Percentiles rank a stretch among this genome's conserved stretches.
These are phyloP conservation scores for Tetrao urogallus DNA, from an alignment of 2,113 vertebrate genomes.

Conservation along the genomic window DNA sequence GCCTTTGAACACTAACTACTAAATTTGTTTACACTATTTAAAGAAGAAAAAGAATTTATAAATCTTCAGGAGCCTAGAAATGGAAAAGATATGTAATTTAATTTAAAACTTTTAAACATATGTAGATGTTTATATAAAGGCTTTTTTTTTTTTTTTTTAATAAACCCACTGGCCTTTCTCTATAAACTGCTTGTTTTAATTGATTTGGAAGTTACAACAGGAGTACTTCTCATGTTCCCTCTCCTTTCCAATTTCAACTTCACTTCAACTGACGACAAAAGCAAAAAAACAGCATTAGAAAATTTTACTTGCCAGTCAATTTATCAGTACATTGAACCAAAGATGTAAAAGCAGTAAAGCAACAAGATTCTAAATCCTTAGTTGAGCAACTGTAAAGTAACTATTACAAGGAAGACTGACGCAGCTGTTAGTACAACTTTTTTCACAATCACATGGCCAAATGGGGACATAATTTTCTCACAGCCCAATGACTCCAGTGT, in stretches of 20 bases:
- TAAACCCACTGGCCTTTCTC: background rate
- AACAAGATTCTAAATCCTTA: background rate
- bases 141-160: background rate
- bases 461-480: background rate
- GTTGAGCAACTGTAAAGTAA: background rate
- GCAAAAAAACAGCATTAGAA: background rate
- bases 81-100: background rate
- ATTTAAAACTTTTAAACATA: background rate
- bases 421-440: background rate
- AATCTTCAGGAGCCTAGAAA: conserved; percentile 53
- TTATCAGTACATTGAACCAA: background rate
- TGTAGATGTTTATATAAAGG: background rate
- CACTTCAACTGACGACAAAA: background rate
- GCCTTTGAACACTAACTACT: conserved; percentile 49
- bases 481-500: background rate
- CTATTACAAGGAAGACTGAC: background rate
- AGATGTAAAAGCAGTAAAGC: background rate
- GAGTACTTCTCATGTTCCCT: background rate
- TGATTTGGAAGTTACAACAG: background rate
- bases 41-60: conserved; percentile 31
- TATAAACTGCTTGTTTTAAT: background rate
- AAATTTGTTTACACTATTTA: conserved; percentile 61
- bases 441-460: background rate
- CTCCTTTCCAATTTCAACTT: background rate
- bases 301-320: background rate